These are phyloP conservation scores for Cephus nigrinus DNA, from an alignment of 2,888 invertebrate species.

Conservation along the genomic window DNA sequence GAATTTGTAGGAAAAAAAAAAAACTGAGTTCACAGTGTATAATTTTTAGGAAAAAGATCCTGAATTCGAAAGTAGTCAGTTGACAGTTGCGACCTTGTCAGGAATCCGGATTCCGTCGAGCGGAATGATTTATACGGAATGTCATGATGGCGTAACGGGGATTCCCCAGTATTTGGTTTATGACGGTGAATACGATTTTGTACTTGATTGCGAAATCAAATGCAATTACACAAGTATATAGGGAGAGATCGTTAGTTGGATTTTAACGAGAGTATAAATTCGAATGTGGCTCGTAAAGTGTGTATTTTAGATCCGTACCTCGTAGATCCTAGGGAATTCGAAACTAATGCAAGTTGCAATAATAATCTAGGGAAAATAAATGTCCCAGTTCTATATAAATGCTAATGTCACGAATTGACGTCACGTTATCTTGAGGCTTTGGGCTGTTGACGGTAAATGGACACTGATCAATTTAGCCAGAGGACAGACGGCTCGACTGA, in stretches of 20 bases:
- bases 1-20: not conserved
- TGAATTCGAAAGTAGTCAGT: too few species aligned
- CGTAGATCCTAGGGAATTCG: not conserved
- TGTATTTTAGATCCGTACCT: not conserved
- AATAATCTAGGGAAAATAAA: not conserved
- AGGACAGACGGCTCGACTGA: not conserved
- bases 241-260: not conserved
- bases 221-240: not conserved
- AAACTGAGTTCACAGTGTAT: too few species aligned
- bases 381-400: not conserved
- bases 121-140: not conserved
- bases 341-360: not conserved
- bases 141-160: not conserved
- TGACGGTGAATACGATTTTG: too few species aligned
- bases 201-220: not conserved
- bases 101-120: constrained; percentile 27
- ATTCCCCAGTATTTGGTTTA: not conserved
- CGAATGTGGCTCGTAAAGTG: constrained; percentile 27
- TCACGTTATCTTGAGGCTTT: not conserved
- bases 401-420: not conserved
- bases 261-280: not conserved
- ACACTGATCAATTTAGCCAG: not conserved
- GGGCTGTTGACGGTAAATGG: not conserved
- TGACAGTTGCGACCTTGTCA: constrained; percentile 31
- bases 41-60: not conserved